Conservation (phyloP, 2,113 vertebrate species). For the Orycteropus afer region DNA sequence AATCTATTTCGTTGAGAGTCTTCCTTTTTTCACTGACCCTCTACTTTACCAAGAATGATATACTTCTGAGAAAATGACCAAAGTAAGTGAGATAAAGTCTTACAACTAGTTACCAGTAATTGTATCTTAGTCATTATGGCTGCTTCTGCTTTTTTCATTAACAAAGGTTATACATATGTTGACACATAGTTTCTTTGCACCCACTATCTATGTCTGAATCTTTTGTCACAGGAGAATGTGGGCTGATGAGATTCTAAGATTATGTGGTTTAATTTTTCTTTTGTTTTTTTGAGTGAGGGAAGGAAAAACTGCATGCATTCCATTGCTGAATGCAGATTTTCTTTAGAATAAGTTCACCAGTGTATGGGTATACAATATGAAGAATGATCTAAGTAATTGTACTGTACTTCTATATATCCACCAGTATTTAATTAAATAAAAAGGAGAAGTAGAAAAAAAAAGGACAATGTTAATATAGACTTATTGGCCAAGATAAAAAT, state of each 20-base stretch:
- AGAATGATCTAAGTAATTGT: too few relatives aligned
- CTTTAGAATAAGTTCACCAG: too few relatives aligned
- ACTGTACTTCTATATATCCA: too few relatives aligned
- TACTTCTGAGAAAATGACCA: too few relatives aligned
- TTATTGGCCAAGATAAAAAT: not conserved
- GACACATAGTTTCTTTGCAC: not conserved
- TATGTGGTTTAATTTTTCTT: not conserved
- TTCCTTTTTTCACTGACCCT: too few relatives aligned
- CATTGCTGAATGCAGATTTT: too few relatives aligned
- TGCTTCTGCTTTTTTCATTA: not conserved
- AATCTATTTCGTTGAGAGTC: too few relatives aligned
- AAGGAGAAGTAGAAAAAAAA: slow-evolving; percentile 1
- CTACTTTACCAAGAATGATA: too few relatives aligned
- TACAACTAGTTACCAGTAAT: not conserved
- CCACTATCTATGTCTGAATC: not conserved
- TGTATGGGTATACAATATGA: too few relatives aligned
- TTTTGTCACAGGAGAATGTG: not conserved
- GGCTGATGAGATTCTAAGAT: not conserved
- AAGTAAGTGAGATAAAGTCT: too few relatives aligned
- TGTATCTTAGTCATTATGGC: not conserved
- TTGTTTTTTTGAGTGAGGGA: not conserved
- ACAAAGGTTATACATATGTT: not conserved
- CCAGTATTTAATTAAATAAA: not conserved
- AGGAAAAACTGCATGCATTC: not conserved
- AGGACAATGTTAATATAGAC: not conserved